Percentiles rank a stretch among this genome's conserved stretches.
phyloP scores from a whole-genome alignment of 2,888 invertebrate species.

The Thecocarcelia acutangulata region DNA sequence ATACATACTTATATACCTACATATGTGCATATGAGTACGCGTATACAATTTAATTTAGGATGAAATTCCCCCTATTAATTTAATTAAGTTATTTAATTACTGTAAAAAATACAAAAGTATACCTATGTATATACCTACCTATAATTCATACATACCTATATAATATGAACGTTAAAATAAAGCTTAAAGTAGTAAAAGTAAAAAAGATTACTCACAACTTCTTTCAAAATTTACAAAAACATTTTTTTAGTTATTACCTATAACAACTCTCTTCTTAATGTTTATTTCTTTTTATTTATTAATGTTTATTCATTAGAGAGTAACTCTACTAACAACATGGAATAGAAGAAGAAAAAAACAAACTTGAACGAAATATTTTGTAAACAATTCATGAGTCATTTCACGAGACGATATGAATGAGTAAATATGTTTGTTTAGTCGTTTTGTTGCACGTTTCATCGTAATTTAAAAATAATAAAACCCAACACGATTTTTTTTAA shows the following conservation, averaged over 20 bases:
- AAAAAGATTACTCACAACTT: slow-evolving; percentile 59
- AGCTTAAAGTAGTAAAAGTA: slow-evolving; percentile 46
- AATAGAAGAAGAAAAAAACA: slow-evolving; percentile 20
- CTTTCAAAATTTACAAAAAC: slow-evolving; percentile 6
- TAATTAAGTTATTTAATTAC: slow-evolving; percentile 5
- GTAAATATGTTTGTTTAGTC: slow-evolving; percentile 54
- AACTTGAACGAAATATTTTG: slow-evolving; percentile 47
- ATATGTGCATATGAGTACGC: no score
- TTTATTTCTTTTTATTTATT: slow-evolving; percentile 11
- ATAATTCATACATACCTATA: no score
- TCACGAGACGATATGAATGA: slow-evolving; percentile 52
- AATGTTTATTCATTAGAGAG: slow-evolving; percentile 48
- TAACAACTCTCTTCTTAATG: slow-evolving; percentile 19
- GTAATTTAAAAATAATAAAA: slow-evolving; percentile 64
- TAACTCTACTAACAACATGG: slow-evolving; percentile 5
- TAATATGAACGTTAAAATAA: slow-evolving; percentile 1
- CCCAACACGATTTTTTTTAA: slow-evolving; percentile 59
- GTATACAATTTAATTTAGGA: slow-evolving; percentile 23
- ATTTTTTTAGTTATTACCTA: slow-evolving; percentile 31
- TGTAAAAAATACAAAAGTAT: neutral
- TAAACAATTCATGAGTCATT: slow-evolving; percentile 68
- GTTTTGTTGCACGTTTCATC: slow-evolving; percentile 63
- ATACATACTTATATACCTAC: no score
- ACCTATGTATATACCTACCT: neutral
- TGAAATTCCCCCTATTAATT: slow-evolving; percentile 22